Evolutionary conservation across 2,797 vertebrate genomes (phyloP), one percentile per base, ranked within the genome.

Genomic region (Buphagus erythrorhynchus): DNA sequence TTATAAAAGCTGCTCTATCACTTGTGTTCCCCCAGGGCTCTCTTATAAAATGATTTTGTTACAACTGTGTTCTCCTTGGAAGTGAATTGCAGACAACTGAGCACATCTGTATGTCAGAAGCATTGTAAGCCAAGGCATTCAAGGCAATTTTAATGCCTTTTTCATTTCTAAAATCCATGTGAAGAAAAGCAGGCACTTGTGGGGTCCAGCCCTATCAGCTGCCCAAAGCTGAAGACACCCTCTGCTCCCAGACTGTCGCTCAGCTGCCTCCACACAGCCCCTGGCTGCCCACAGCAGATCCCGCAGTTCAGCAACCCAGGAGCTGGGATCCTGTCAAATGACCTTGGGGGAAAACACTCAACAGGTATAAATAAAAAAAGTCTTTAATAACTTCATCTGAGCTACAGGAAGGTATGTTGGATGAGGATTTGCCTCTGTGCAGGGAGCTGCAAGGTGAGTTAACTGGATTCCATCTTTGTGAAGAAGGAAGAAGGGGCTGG

Each of bases 1-100:
- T 55, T 95, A 87, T 89, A 91, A 91, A 96, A 89, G 48, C 75
- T 90, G 45, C 80, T 92, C 1, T 90, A 91, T 89, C 73, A 67
- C 88, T 91, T 80, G 52, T 43, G 43, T 62, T 83, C 75, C 91
- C 86, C 55, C 11, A 5, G 88, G 94, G 86, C 57, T 72, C 29
- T 54, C 57, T 65, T 89, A 59, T 49, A 86, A 94, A 97, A 78
- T 40, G 0, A 51, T 65, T 76, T 71, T 52, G 38, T 89, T 94
- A 81, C 42, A 73, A 71, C 52, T 80, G 6, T 80, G 43, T 86
- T 92, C 33, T 75, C 74, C 57, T 55, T 62, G 71, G 76, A 92
- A 86, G 20, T 48, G 4, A 91, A 66, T 3, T 3, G 38, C 14
- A 88, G 84, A 80, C n/a, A 87, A 91, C 42, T 17, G 55, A 80